These are phyloP conservation scores for Protophormia terraenovae DNA, from an alignment of 2,888 invertebrate species.

Conservation along the genomic window DNA sequence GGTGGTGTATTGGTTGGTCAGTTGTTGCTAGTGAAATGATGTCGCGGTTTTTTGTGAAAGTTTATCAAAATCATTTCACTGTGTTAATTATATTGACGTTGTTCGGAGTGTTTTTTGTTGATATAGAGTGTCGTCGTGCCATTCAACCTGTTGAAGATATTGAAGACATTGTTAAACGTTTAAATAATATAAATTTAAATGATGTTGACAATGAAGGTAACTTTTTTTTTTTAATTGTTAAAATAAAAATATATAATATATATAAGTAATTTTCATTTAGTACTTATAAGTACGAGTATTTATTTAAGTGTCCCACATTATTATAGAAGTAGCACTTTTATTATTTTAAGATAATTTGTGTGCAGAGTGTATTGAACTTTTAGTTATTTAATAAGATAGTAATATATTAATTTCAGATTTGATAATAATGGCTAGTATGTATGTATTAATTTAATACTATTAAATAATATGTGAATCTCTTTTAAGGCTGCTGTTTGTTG, in stretches of 20 bases:
- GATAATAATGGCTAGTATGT: too few species aligned
- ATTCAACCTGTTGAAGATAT: conserved; percentile 71
- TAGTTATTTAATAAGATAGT: too few species aligned
- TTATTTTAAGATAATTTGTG: too few species aligned
- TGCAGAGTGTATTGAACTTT: too few species aligned
- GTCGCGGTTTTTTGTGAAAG: conserved; percentile 26
- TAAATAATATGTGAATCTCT: too few species aligned
- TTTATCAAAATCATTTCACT: neutral
- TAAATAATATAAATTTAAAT: conserved; percentile 67
- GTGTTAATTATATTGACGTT: neutral
- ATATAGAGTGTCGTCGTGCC: conserved; percentile 69
- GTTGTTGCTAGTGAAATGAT: conserved; percentile 22
- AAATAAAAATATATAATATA: too few species aligned
- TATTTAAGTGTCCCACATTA: neutral
- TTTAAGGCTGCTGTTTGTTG: too few species aligned
- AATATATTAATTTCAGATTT: too few species aligned
- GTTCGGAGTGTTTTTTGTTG: neutral
- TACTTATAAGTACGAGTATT: neutral
- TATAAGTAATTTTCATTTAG: neutral
- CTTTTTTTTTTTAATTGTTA: neutral
- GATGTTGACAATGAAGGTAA: conserved; percentile 62
- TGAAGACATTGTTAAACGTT: conserved; percentile 70
- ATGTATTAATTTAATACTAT: too few species aligned
- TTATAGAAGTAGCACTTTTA: too few species aligned
- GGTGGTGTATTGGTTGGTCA: neutral